phyloP scores from a whole-genome alignment of 2,888 invertebrate genomes.

The Azorinus chamasolen region DNA sequence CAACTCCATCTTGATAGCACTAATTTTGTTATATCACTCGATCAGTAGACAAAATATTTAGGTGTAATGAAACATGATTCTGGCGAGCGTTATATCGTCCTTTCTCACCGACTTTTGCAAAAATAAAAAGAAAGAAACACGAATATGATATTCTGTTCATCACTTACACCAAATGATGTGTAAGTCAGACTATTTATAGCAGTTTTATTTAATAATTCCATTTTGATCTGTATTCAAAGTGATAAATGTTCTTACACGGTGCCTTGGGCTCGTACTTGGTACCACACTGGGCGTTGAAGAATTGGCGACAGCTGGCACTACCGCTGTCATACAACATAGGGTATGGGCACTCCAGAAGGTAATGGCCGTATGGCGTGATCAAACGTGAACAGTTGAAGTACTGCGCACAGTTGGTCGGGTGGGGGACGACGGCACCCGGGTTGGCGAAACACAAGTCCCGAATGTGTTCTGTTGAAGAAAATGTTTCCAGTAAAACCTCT shows the following conservation, averaged over 20 bases:
- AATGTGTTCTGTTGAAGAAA: slow-evolving; percentile 52
- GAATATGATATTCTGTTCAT: too few relatives aligned
- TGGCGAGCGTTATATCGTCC: too few relatives aligned
- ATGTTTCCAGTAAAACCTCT: too few relatives aligned
- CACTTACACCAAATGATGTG: too few relatives aligned
- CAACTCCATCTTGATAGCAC: too few relatives aligned
- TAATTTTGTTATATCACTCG: too few relatives aligned
- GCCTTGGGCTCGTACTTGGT: slow-evolving; percentile 59
- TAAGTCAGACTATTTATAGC: too few relatives aligned
- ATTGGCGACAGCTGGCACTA: slow-evolving; percentile 46
- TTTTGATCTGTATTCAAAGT: too few relatives aligned
- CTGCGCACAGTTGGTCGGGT: slow-evolving; percentile 74
- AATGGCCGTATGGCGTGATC: slow-evolving; percentile 46
- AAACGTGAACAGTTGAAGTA: slow-evolving; percentile 68
- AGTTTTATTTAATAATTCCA: slow-evolving; percentile 1
- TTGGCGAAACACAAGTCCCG: slow-evolving; percentile 64
- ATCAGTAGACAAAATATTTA: too few relatives aligned
- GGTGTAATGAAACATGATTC: too few relatives aligned
- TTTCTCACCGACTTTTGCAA: too few relatives aligned
- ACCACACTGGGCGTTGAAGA: slow-evolving; percentile 57
- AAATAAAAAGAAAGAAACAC: too few relatives aligned
- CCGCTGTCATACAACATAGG: slow-evolving; percentile 59
- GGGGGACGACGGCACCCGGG: slow-evolving; percentile 59
- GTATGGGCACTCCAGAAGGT: slow-evolving; percentile 64
- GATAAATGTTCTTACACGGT: slow-evolving; percentile 61